phyloP scores from a whole-genome alignment of 1,140 invertebrate species.

The Wasmannia auropunctata region DNA sequence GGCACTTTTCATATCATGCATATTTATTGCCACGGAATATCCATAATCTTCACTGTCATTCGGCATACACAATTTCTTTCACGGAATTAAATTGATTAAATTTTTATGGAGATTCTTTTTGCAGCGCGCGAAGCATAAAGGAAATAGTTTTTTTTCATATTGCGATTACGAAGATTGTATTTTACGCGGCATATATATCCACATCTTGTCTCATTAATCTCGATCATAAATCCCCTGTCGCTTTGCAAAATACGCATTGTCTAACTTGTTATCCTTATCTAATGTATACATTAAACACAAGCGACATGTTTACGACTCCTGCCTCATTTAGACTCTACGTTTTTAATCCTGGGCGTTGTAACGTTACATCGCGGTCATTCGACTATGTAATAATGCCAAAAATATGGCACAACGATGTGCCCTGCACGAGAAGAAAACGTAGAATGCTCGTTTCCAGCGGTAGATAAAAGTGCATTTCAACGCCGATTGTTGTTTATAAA shows the following conservation, averaged over 20 bases:
- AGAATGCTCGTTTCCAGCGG: not conserved
- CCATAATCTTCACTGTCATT: not conserved
- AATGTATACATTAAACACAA: conserved; percentile 12
- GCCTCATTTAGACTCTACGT: not conserved
- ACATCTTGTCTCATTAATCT: conserved; percentile 10
- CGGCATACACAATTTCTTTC: not conserved
- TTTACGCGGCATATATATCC: not conserved
- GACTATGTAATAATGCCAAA: not conserved
- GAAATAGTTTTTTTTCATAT: not conserved
- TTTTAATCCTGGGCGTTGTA: not conserved
- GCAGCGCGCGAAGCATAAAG: not conserved
- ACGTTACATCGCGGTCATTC: not conserved
- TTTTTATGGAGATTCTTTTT: not conserved
- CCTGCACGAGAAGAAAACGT: not conserved
- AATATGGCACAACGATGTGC: not conserved
- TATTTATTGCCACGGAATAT: not conserved
- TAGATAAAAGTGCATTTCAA: conserved; percentile 60
- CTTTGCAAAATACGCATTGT: conserved; percentile 7
- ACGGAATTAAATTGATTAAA: conserved; percentile 28
- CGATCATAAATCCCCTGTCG: conserved; percentile 9
- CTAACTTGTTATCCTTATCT: conserved; percentile 14
- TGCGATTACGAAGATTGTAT: not conserved
- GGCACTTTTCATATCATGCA: not conserved
- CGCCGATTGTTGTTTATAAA: conserved; percentile 73
- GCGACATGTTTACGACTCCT: not conserved